Conservation (phyloP, 2,888 invertebrate species). For the Macropis europaea region DNA sequence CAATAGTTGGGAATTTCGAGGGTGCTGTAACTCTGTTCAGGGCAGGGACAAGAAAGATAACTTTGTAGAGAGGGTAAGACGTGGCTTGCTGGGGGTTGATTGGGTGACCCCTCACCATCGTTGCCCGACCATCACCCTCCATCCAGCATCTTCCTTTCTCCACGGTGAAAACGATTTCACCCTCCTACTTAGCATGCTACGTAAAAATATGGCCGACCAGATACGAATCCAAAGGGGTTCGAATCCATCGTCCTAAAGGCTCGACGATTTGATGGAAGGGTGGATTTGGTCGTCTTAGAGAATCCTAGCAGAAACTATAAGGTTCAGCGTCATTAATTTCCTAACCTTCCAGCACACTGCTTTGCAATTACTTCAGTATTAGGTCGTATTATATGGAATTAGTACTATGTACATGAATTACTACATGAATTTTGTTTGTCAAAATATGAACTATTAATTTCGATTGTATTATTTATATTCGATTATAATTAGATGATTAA, state of each 20-base stretch:
- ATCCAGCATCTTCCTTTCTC: conserved; percentile 64
- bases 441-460: no score
- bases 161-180: conserved; percentile 75
- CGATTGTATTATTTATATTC: no score
- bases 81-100: conserved; percentile 77
- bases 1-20: conserved; percentile 68
- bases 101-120: conserved; percentile 74
- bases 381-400: no score
- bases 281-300: conserved; percentile 8
- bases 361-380: no score
- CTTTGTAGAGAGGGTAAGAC: conserved; percentile 78
- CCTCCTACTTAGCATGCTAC: conserved; percentile 6
- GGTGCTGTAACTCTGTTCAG: conserved; percentile 65
- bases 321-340: neutral
- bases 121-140: conserved; percentile 62
- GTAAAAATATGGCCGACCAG: conserved; percentile 77
- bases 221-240: conserved; percentile 69
- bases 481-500: no score
- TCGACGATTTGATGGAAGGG: conserved; percentile 18
- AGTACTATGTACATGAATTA: no score
- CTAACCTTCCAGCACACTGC: no score
- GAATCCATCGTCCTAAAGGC: conserved; percentile 38
- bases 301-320: neutral
- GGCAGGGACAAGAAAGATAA: conserved; percentile 78
- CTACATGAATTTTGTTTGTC: no score